Evolutionary conservation across 2,113 vertebrate species (phyloP).

Genomic region (Dicentrarchus labrax): DNA sequence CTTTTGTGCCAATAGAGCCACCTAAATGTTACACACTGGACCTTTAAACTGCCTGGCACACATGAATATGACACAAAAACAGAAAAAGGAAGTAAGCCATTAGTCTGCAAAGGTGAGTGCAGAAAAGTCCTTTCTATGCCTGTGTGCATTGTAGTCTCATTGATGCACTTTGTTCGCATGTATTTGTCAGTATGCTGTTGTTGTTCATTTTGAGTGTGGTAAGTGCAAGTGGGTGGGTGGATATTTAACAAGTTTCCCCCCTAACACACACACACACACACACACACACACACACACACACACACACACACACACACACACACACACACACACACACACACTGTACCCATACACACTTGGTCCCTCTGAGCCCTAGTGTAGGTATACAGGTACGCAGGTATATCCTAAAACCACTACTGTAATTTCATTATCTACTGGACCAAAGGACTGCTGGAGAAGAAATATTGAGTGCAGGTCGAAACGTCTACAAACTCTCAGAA

Average conservation of each 20-base stretch:
- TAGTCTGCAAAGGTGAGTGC: neutral
- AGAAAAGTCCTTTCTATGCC: neutral
- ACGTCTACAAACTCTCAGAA: constrained; percentile 15
- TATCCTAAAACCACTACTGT: constrained; percentile 56
- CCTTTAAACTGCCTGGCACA: neutral
- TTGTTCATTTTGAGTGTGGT: neutral
- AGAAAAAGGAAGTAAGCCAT: constrained; percentile 6
- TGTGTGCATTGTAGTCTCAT: neutral
- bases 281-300: too few species aligned
- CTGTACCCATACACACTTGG: neutral
- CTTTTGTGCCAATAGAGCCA: too few species aligned
- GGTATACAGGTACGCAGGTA: constrained; percentile 39
- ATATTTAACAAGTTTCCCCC: neutral
- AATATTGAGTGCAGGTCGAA: constrained; percentile 42
- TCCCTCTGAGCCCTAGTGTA: constrained; percentile 1
- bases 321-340: neutral
- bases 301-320: too few species aligned
- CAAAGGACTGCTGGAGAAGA: constrained; percentile 18
- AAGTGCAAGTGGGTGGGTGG: neutral
- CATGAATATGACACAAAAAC: neutral
- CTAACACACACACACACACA: neutral
- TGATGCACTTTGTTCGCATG: neutral
- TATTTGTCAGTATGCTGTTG: constrained; percentile 13
- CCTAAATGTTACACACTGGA: too few species aligned
- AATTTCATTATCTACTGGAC: constrained; percentile 59